Base-by-base conservation (phyloP, 2,113 vertebrate species). In the Nerophis ophidion region DNA sequence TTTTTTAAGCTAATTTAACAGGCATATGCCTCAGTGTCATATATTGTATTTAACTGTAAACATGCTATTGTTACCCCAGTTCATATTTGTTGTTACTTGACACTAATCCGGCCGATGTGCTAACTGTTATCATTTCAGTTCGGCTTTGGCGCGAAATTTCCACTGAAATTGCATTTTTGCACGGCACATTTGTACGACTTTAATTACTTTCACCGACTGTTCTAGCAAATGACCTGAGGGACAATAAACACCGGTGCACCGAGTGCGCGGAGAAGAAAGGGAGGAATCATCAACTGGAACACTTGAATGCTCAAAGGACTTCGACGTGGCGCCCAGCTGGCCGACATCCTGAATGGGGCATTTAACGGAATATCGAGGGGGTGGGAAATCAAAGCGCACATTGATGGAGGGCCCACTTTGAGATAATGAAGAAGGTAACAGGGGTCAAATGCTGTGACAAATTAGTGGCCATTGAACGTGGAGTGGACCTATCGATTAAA, bases 191-290 rank as follows among this genome's bases (percentile, higher is more conserved):
- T 4, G 26, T 26, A 26, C 26, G 26, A 26, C 26, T 26, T 26
- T 26, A 26, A 26, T 26, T 26, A 14, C 45, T 47, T 47, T 2
- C 14, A 47, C 8, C 13, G 12, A 47, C 45, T 47, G 16, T 9
- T 8, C 49, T 10, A n/a, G 16, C 17, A 59, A 38, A 19, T 83
- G 80, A 85, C 76, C 71, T 68, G 65, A 6, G 72, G 63, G 81
- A 56, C 79, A 78, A 79, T 77, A 79, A 52, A 79, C 82, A 81
- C 77, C 60, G 77, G 70, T 34, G 68, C 59, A 53, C 61, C 60
- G 60, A 67, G 60, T 44, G 12, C 12, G 38, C 1, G 35, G 59
- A 68, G 55, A 56, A 64, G 61, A 63, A 63, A 34, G 67, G 54
- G 71, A 36, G 1, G 45, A 67, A 67, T 14, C 1, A 50, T 60